phyloP scores from a whole-genome alignment of 2,888 invertebrate species.

The Epinotia ramella region DNA sequence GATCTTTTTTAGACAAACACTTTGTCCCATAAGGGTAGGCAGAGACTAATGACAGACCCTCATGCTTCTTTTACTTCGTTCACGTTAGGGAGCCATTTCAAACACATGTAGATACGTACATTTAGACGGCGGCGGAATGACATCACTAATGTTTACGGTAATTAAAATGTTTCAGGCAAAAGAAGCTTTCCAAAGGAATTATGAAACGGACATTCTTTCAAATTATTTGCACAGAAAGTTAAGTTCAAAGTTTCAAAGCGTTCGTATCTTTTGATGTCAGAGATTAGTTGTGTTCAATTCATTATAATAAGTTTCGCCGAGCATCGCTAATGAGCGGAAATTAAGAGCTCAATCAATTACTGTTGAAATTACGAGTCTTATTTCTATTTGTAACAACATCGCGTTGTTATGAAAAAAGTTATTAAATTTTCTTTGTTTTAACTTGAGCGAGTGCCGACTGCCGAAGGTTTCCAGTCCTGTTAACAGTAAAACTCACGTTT shows the following conservation, averaged over 20 bases:
- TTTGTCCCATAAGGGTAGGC: conserved; percentile 31
- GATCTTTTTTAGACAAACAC: conserved; percentile 32
- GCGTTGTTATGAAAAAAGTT: conserved; percentile 4
- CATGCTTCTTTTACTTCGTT: conserved; percentile 19
- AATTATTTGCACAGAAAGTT: conserved; percentile 36
- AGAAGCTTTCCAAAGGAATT: conserved; percentile 12
- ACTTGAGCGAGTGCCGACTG: conserved; percentile 22
- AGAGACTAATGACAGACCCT: conserved; percentile 30
- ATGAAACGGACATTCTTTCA: conserved; percentile 26
- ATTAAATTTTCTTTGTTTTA: neutral
- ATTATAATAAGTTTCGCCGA: conserved; percentile 30
- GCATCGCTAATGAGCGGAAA: conserved; percentile 22
- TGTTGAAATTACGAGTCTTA: conserved; percentile 16
- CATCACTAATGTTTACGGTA: neutral
- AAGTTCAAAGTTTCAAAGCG: conserved; percentile 40
- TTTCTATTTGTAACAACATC: conserved; percentile 25
- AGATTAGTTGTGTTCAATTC: conserved; percentile 39
- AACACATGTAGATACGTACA: conserved; percentile 4
- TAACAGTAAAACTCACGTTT: conserved; percentile 36
- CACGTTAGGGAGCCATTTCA: conserved; percentile 5
- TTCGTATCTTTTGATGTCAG: conserved; percentile 38
- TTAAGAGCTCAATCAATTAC: conserved; percentile 7
- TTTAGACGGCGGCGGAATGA: neutral
- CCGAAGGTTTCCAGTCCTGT: conserved; percentile 38
- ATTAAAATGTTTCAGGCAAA: conserved; percentile 13